A percentile compares a stretch with the other conserved stretches of the same genome.
Conservation (phyloP, 2,797 vertebrate species). For the Chaunax sp. region DNA sequence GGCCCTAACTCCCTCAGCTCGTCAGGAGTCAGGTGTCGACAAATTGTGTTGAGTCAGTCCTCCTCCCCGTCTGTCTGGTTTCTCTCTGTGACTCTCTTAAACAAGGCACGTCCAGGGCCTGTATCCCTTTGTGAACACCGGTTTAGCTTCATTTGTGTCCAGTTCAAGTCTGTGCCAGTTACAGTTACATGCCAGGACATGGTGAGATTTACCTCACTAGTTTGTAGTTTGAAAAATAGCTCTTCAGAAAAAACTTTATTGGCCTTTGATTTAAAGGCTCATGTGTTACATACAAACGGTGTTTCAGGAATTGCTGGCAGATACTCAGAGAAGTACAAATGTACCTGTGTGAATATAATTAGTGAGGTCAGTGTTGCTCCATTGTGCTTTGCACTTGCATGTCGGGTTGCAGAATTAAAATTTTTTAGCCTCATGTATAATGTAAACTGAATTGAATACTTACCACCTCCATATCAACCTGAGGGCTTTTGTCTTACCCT, state of each 20-base stretch:
- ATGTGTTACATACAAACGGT: not conserved
- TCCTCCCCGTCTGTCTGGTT: constrained; percentile 33
- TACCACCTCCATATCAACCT: not conserved
- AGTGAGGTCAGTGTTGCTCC: not conserved
- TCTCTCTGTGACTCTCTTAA: constrained; percentile 25
- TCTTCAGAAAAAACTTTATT: constrained; percentile 40
- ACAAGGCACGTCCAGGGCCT: not conserved
- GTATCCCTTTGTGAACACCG: too few relatives aligned
- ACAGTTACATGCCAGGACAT: too few relatives aligned
- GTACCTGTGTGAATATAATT: constrained; percentile 6
- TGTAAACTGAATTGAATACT: too few relatives aligned
- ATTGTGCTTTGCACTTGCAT: not conserved
- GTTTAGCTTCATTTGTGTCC: not conserved
- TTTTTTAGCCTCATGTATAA: not conserved
- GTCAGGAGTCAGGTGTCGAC: constrained; percentile 55
- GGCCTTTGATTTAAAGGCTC: constrained; percentile 41
- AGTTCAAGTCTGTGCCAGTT: not conserved
- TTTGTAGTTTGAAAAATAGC: constrained; percentile 36
- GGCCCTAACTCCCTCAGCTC: constrained; percentile 36
- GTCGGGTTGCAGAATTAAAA: not conserved
- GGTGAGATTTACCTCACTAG: not conserved
- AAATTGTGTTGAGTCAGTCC: constrained; percentile 63
- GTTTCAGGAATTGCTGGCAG: constrained; percentile 24
- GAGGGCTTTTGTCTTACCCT: not conserved
- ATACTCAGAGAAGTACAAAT: constrained; percentile 25